phyloP scores from a whole-genome alignment of 2,797 vertebrate species.

The Chrosomus eos region DNA sequence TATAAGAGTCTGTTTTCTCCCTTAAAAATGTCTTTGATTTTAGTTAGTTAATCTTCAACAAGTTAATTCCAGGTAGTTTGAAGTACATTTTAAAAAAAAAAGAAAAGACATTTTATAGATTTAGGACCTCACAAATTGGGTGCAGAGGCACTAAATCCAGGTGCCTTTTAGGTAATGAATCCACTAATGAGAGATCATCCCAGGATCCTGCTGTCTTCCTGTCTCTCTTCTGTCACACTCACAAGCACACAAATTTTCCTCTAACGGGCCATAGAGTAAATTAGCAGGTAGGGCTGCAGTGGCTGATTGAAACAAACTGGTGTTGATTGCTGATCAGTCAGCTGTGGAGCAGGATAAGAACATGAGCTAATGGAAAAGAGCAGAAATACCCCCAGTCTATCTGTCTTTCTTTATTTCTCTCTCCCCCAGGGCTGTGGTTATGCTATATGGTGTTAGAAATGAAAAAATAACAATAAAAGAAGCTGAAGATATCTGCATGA shows the following conservation, averaged over 20 bases:
- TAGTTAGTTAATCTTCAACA: not conserved
- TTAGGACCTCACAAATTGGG: slow-evolving; percentile 25
- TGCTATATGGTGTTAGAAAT: slow-evolving; percentile 32
- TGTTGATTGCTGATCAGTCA: slow-evolving; percentile 92
- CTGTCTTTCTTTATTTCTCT: slow-evolving; percentile 31
- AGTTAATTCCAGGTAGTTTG: slow-evolving; percentile 9
- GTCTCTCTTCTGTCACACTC: slow-evolving; percentile 32
- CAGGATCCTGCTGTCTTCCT: slow-evolving; percentile 20
- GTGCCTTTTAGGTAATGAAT: slow-evolving; percentile 45
- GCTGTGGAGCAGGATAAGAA: slow-evolving; percentile 92
- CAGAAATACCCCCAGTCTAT: slow-evolving; percentile 41
- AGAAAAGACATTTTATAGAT: not conserved
- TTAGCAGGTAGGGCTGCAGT: slow-evolving; percentile 40
- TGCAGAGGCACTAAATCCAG: slow-evolving; percentile 5
- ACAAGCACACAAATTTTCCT: slow-evolving; percentile 33
- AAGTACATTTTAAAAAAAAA: not conserved
- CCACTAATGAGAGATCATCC: slow-evolving; percentile 36
- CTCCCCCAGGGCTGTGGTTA: slow-evolving; percentile 21
- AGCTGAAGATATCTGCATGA: slow-evolving; percentile 34
- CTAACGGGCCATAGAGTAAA: slow-evolving; percentile 32
- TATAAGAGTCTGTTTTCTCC: not conserved
- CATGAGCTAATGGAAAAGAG: slow-evolving; percentile 89
- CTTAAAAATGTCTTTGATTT: not conserved
- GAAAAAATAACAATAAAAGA: slow-evolving; percentile 29
- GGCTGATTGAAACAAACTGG: slow-evolving; percentile 91